These are phyloP conservation scores for Drosophila stalkeri DNA, from an alignment of 2,888 invertebrate genomes.

Conservation along the genomic window DNA sequence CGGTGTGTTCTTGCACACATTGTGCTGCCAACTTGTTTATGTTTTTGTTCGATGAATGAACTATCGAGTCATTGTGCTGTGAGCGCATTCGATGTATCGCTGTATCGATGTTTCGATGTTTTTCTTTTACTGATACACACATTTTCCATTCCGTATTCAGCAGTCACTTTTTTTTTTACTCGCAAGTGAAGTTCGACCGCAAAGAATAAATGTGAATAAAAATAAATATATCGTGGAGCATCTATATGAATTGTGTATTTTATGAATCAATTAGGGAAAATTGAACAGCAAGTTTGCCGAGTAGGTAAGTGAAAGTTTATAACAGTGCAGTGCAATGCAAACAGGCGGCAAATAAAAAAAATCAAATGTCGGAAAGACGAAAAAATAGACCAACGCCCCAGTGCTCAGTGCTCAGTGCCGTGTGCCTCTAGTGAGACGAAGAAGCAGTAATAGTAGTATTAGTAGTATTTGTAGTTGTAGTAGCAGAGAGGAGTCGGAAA, in stretches of 20 bases:
- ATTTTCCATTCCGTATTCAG: conserved; percentile 63
- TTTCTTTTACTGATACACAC: conserved; percentile 67
- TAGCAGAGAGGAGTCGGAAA: conserved; percentile 31
- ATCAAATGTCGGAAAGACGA: conserved; percentile 32
- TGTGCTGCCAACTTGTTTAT: conserved; percentile 30
- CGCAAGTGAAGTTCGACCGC: conserved; percentile 74
- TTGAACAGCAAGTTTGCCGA: conserved; percentile 64
- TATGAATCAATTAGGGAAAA: conserved; percentile 72
- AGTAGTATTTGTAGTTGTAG: conserved; percentile 3
- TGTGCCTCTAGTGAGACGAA: conserved; percentile 35
- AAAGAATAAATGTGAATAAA: conserved; percentile 67
- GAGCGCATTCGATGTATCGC: not conserved
- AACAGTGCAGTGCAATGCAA: conserved; percentile 35
- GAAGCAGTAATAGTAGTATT: conserved; percentile 12
- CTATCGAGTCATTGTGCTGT: conserved; percentile 1
- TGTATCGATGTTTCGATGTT: conserved; percentile 31
- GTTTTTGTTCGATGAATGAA: not conserved
- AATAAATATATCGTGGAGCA: conserved; percentile 60
- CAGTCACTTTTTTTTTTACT: conserved; percentile 72
- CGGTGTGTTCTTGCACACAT: not conserved
- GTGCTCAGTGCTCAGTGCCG: conserved; percentile 33
- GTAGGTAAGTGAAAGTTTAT: conserved; percentile 67
- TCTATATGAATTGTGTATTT: conserved; percentile 64
- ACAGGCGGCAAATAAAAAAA: conserved; percentile 53
- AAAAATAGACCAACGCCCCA: conserved; percentile 71